Conservation (phyloP, 2,797 vertebrate species). For the Natrix natrix region DNA sequence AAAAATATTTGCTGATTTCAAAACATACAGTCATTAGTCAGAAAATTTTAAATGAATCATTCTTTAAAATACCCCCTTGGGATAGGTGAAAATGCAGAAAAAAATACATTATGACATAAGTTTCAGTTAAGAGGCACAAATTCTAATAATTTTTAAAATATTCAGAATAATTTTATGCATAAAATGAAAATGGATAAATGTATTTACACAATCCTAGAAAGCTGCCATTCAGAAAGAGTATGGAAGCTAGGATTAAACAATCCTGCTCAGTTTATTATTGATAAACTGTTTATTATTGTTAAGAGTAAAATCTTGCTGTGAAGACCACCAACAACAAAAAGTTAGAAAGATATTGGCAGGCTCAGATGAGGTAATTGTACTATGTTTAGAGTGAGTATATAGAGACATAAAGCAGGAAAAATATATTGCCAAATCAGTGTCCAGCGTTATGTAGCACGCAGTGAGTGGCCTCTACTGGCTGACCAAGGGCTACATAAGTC, state of each 20-base stretch:
- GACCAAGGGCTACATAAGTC: conserved; percentile 85
- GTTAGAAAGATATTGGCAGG: conserved; percentile 4
- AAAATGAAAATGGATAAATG: conserved; percentile 17
- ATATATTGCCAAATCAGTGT: conserved; percentile 19
- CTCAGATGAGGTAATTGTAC: not conserved
- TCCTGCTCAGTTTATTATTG: not conserved
- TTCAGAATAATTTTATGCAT: not conserved
- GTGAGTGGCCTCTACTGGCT: conserved; percentile 99
- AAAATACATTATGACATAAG: not conserved
- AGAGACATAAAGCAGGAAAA: not conserved
- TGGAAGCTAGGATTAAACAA: not conserved
- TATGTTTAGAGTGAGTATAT: not conserved
- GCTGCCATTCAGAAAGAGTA: not conserved
- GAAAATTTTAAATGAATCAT: not conserved
- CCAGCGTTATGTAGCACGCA: conserved; percentile 81
- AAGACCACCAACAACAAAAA: conserved; percentile 1
- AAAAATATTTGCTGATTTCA: not conserved
- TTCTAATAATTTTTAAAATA: conserved; percentile 25
- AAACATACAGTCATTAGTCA: not conserved
- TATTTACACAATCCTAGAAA: not conserved
- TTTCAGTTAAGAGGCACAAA: not conserved
- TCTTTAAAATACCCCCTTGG: not conserved
- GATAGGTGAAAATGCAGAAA: not conserved
- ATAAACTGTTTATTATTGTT: not conserved
- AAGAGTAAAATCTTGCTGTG: conserved; percentile 1